These are phyloP conservation scores for Marisa cornuarietis DNA, from an alignment of 1,140 invertebrate genomes.

Conservation along the genomic window DNA sequence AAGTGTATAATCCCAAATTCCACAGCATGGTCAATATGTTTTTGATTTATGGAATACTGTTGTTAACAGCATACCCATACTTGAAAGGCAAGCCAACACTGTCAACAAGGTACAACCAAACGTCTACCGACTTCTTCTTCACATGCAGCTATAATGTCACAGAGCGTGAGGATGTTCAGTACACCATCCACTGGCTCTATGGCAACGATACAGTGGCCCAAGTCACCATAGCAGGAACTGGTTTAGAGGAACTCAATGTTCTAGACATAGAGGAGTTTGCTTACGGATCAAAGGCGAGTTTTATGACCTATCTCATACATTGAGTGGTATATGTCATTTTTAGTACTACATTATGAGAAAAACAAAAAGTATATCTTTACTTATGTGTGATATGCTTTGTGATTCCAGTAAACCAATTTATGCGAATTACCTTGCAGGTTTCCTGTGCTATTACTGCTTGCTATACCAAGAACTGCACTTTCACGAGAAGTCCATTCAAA, in stretches of 20 bases:
- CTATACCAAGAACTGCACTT: constrained; percentile 36
- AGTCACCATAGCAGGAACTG: neutral
- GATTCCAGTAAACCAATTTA: constrained; percentile 1
- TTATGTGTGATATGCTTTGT: no score
- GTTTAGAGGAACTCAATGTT: constrained; percentile 16
- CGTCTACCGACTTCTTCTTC: constrained; percentile 30
- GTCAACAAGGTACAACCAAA: constrained; percentile 35
- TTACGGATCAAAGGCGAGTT: constrained; percentile 36
- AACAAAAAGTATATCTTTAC: no score
- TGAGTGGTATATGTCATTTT: neutral
- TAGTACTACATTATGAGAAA: neutral
- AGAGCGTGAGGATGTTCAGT: constrained; percentile 27
- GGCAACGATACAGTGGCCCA: constrained; percentile 18
- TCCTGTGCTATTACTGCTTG: constrained; percentile 43
- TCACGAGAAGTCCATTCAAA: constrained; percentile 38
- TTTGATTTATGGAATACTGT: neutral
- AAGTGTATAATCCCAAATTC: no score
- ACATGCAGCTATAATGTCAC: constrained; percentile 30
- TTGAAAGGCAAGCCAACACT: constrained; percentile 31
- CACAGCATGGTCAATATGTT: no score
- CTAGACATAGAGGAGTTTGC: constrained; percentile 26
- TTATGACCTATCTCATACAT: neutral
- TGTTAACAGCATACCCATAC: constrained; percentile 39
- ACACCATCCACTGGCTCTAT: constrained; percentile 35
- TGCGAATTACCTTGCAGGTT: constrained; percentile 36